These are phyloP conservation scores for Hemibagrus wyckioides DNA, from an alignment of 2,113 vertebrate species.

Conservation along the genomic window DNA sequence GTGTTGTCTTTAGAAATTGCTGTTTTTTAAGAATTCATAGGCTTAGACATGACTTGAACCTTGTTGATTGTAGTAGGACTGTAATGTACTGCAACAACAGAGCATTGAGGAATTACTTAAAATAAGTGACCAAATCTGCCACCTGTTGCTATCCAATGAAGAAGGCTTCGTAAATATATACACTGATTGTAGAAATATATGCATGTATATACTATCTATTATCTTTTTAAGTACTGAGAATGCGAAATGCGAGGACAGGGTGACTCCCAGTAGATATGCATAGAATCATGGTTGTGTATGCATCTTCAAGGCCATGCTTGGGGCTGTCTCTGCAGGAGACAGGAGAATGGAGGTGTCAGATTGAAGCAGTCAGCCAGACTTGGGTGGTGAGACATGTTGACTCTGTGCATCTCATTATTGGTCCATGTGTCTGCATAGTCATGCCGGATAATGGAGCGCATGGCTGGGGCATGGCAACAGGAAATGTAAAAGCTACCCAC, in stretches of 20 bases:
- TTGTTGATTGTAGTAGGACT: neutral
- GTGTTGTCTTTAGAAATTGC: neutral
- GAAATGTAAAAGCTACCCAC: conserved; percentile 70
- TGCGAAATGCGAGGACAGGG: neutral
- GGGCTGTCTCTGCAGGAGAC: conserved; percentile 38
- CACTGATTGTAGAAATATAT: neutral
- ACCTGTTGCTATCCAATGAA: neutral
- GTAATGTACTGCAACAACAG: neutral
- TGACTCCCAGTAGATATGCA: neutral
- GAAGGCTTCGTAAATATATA: neutral
- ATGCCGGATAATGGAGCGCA: conserved; percentile 73
- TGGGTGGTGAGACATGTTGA: conserved; percentile 71
- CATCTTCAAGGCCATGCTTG: conserved; percentile 30
- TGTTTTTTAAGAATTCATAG: neutral
- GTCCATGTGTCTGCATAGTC: conserved; percentile 78
- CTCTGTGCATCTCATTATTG: conserved; percentile 71
- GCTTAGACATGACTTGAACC: neutral
- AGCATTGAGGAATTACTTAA: neutral
- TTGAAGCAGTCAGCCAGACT: conserved; percentile 59
- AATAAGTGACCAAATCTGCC: neutral
- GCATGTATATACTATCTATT: neutral
- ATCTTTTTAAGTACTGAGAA: neutral
- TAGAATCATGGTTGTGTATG: conserved; percentile 2
- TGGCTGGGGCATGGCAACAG: conserved; percentile 57
- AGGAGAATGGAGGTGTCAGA: conserved; percentile 47